A percentile compares a stretch with the other conserved stretches of the same genome.
Conservation (phyloP, 2,888 invertebrate species). For the Osmoderma eremita region DNA sequence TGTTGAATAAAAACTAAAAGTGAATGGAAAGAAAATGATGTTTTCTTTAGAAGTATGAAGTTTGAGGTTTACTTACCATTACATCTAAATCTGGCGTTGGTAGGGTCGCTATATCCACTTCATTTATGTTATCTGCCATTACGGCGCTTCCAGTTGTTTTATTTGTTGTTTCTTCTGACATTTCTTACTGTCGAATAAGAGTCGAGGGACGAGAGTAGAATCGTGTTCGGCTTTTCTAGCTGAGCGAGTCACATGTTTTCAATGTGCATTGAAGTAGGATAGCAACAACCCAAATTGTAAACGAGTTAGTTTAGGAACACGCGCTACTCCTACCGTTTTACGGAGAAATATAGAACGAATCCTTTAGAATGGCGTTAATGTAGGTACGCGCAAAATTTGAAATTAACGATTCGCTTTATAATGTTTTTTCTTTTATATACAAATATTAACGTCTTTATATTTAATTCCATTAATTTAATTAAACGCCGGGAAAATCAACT, state of each 20-base stretch:
- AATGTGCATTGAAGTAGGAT: constrained; percentile 6
- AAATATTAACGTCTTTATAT: no score
- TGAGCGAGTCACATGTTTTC: neutral
- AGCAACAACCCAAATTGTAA: constrained; percentile 7
- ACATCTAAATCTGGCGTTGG: constrained; percentile 18
- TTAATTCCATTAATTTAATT: no score
- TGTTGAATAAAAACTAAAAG: constrained; percentile 19
- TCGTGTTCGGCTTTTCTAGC: constrained; percentile 6
- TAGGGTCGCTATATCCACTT: neutral
- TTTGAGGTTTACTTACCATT: constrained; percentile 26
- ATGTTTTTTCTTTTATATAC: no score
- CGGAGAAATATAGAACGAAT: no score
- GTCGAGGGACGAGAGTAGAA: neutral
- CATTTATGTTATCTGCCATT: constrained; percentile 23
- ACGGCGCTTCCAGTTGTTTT: constrained; percentile 20
- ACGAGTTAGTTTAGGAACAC: constrained; percentile 10
- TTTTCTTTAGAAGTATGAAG: neutral
- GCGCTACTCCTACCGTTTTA: neutral
- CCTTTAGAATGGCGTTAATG: no score
- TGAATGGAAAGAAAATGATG: constrained; percentile 10
- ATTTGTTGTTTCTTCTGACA: constrained; percentile 36
- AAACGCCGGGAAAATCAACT: no score
- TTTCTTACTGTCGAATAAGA: constrained; percentile 27
- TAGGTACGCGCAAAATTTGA: no score
- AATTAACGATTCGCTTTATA: no score